Conservation (phyloP, 2,797 vertebrate genomes). For the Pangasius macronema region DNA sequence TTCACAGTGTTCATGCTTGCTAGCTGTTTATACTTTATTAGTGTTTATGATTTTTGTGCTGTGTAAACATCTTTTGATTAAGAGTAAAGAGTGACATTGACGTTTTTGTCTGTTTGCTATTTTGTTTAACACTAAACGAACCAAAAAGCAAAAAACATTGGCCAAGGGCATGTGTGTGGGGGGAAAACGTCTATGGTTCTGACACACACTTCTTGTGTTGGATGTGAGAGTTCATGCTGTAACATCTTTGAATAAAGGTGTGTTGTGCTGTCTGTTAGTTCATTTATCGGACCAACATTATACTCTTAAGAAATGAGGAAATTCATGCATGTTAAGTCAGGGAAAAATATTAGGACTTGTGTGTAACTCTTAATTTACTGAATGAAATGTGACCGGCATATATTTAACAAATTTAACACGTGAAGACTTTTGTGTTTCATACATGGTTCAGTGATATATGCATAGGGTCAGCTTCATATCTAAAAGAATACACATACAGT, state of each 20-base stretch:
- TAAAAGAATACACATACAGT: background rate
- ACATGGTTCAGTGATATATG: background rate
- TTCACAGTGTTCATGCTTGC: background rate
- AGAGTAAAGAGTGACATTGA: background rate
- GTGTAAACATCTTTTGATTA: background rate
- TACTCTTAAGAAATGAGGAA: background rate
- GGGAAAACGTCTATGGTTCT: background rate
- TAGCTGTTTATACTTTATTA: background rate
- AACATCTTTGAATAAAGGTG: background rate
- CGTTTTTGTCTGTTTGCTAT: background rate
- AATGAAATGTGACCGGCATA: background rate
- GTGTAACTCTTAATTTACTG: background rate
- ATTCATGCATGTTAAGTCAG: background rate
- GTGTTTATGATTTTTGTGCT: background rate
- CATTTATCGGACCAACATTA: background rate
- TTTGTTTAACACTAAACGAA: background rate
- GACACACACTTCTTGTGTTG: background rate
- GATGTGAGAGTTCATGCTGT: background rate
- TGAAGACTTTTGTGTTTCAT: background rate
- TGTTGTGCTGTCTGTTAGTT: background rate
- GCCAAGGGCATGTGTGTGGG: background rate
- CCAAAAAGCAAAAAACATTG: background rate
- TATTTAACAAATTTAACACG: background rate
- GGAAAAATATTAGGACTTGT: background rate
- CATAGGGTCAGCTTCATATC: background rate